Evolutionary conservation across 2,888 invertebrate species (phyloP).

Genomic region (Leptopilina myrica): DNA sequence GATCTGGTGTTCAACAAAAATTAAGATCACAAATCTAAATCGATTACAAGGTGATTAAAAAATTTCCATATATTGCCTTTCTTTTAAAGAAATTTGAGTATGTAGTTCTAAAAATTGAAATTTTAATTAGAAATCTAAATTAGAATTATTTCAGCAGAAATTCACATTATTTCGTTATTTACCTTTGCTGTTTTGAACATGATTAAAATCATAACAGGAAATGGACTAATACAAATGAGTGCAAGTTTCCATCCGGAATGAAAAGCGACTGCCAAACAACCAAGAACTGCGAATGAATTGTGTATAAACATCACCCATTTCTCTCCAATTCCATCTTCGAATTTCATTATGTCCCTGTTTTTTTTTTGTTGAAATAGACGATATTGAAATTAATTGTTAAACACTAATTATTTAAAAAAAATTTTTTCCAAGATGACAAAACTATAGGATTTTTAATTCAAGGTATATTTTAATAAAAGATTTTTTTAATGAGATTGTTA

Average conservation of each 20-base stretch:
- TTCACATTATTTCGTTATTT: conserved; percentile 77
- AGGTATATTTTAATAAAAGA: too few species aligned
- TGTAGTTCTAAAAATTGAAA: neutral
- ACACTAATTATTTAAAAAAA: too few species aligned
- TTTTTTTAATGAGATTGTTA: too few species aligned
- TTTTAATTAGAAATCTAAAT: neutral
- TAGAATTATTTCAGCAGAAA: conserved; percentile 63
- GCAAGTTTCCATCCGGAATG: conserved; percentile 89
- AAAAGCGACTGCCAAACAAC: conserved; percentile 84
- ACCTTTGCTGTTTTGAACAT: conserved; percentile 79
- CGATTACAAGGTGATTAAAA: neutral
- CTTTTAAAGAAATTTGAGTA: neutral
- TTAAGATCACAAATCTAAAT: too few species aligned
- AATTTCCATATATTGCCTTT: neutral
- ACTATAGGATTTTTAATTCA: neutral
- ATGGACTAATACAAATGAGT: conserved; percentile 84
- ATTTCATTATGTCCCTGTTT: conserved; percentile 83
- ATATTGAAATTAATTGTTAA: neutral
- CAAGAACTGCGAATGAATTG: conserved; percentile 83
- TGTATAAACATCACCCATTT: conserved; percentile 87
- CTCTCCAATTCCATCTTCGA: conserved; percentile 91
- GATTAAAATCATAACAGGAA: conserved; percentile 83
- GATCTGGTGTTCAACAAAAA: too few species aligned
- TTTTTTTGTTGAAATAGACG: neutral
- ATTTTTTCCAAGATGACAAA: neutral